Evolutionary conservation across 1,140 invertebrate genomes (phyloP), one percentile per base, ranked within the genome.

Genomic region (Drosophila biarmipes): DNA sequence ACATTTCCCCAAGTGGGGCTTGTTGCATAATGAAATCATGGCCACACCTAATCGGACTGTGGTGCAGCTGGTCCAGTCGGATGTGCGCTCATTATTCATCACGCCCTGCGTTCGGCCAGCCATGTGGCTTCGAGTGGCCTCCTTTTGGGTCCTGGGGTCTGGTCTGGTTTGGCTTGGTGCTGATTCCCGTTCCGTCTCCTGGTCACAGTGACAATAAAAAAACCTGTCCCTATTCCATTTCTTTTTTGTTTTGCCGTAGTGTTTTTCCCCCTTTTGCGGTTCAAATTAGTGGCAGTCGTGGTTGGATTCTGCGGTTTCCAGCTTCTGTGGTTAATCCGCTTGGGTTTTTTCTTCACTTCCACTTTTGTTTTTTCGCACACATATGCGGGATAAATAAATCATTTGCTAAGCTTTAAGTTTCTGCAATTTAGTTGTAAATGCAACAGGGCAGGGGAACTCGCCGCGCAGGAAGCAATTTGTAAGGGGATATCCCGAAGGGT

Each of bases 41-140:
- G 56, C 40, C 46, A 31, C 43, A 58, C 37, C 52, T 48, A 61
- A 48, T 48, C 56, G 43, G 34, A 15, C 42, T 24, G 12, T 48
- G 62, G 21, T 45, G 15, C 61, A 75, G 54, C 46, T 63, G 55
- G 56, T 54, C 52, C 56, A 55, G 57, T 54, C 53, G 54, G 62
- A 73, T 78, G 37, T 67, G 34, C 61, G 56, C 78, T 75, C 81
- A 86, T 86, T 86, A 86, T 86, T 86, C 82, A 86, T 86, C 77
- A 72, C 54, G 69, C 64, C 45, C 74, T 75, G 69, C 81, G 78
- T 35, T 59, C 11, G 24, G 54, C 61, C 24, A 58, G 61, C 40
- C 54, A 27, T 57, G 51, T 34, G 19, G 38, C 45, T 43, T 72
- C 48, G 54, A 62, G 56, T 49, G 61, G 73, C 45, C 49, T 37